A percentile compares a stretch with the other conserved stretches of the same genome.
These are phyloP conservation scores for Ypsolopha sequella DNA, from an alignment of 2,888 invertebrate species.

Conservation along the genomic window DNA sequence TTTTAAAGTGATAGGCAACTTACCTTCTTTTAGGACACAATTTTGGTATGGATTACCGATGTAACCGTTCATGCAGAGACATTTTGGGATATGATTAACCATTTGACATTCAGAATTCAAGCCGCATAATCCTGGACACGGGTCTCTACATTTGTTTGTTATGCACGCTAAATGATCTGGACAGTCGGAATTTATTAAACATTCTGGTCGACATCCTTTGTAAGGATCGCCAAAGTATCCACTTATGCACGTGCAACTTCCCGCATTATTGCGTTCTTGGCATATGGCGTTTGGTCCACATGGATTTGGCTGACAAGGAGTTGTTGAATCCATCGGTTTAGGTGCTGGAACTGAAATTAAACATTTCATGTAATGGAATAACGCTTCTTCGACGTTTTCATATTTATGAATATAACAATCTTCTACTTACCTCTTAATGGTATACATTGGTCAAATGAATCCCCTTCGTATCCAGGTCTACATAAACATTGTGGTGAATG, in stretches of 20 bases:
- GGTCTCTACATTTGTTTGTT: constrained; percentile 76
- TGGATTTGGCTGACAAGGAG: constrained; percentile 73
- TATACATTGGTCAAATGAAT: constrained; percentile 81
- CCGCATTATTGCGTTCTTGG: constrained; percentile 74
- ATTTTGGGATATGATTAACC: constrained; percentile 81
- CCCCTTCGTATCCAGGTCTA: constrained; percentile 76
- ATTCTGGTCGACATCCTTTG: constrained; percentile 79
- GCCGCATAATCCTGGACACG: constrained; percentile 84
- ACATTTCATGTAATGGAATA: not conserved
- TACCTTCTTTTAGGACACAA: constrained; percentile 48
- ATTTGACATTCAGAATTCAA: constrained; percentile 80
- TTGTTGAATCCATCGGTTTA: constrained; percentile 26
- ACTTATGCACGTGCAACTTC: constrained; percentile 77
- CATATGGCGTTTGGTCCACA: constrained; percentile 78
- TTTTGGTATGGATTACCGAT: constrained; percentile 78
- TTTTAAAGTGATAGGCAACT: constrained; percentile 2
- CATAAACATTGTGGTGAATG: constrained; percentile 90
- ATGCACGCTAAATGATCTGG: constrained; percentile 75
- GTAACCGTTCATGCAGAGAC: constrained; percentile 75
- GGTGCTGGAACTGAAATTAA: constrained; percentile 21
- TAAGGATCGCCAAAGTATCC: constrained; percentile 80
- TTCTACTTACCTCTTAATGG: constrained; percentile 38
- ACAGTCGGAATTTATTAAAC: constrained; percentile 77
- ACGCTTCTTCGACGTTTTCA: not conserved
- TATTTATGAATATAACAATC: not conserved